Percentiles rank a stretch among this genome's conserved stretches.
phyloP scores from a whole-genome alignment of 2,888 invertebrate species.

The Agriopis marginaria region DNA sequence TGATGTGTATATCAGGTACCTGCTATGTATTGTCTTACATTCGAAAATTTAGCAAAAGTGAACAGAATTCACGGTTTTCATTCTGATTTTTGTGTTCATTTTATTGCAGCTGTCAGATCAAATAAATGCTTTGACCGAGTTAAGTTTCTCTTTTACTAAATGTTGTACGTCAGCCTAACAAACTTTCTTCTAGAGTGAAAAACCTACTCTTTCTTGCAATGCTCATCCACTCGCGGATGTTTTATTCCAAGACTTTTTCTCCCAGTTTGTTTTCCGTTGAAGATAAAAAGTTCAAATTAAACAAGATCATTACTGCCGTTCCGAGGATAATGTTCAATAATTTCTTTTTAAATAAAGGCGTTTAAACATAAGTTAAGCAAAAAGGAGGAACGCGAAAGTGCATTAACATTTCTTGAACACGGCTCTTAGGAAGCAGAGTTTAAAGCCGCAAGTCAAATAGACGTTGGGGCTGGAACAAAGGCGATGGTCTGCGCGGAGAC shows the following conservation, averaged over 20 bases:
- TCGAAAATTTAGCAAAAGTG: too few relatives aligned
- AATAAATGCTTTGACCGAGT: too few relatives aligned
- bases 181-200: neutral
- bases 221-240: neutral
- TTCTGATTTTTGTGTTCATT: too few relatives aligned
- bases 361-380: constrained; percentile 41
- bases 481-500: constrained; percentile 49
- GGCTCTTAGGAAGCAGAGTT: constrained; percentile 53
- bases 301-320: constrained; percentile 45
- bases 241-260: neutral
- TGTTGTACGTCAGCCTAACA: neutral
- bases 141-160: too few relatives aligned
- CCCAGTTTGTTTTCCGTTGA: constrained; percentile 11
- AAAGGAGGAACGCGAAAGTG: constrained; percentile 52
- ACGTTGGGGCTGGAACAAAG: constrained; percentile 54
- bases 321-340: constrained; percentile 54
- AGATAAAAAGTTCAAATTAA: constrained; percentile 49
- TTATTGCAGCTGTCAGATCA: too few relatives aligned
- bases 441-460: constrained; percentile 65
- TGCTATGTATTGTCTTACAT: too few relatives aligned
- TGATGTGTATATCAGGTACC: too few relatives aligned
- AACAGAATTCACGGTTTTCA: too few relatives aligned
- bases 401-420: constrained; percentile 60
- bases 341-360: constrained; percentile 50
- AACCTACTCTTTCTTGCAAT: too few relatives aligned